These are phyloP conservation scores for Sycophila texana DNA, from an alignment of 2,888 invertebrate species.

Conservation along the genomic window DNA sequence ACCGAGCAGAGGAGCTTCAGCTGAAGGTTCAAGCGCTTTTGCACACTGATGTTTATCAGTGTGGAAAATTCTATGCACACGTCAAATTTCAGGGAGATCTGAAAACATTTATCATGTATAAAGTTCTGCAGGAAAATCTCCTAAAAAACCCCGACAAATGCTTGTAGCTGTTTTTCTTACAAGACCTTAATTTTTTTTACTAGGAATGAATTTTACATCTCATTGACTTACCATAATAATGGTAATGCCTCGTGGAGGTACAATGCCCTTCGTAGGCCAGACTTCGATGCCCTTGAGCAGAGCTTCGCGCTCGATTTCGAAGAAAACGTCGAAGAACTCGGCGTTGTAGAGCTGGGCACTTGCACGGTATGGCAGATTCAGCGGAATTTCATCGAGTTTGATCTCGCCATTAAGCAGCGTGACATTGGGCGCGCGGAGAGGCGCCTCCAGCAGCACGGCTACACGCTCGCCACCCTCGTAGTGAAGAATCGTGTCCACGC, in stretches of 20 bases:
- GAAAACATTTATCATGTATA: not conserved
- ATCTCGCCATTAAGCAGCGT: slow-evolving; percentile 61
- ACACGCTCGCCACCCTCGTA: slow-evolving; percentile 68
- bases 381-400: slow-evolving; percentile 69
- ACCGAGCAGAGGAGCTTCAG: slow-evolving; percentile 61
- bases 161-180: not conserved
- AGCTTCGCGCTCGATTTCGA: slow-evolving; percentile 59
- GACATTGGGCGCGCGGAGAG: slow-evolving; percentile 57
- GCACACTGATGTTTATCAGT: slow-evolving; percentile 57
- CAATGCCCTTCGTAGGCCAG: slow-evolving; percentile 57
- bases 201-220: not conserved
- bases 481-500: slow-evolving; percentile 67
- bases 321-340: slow-evolving; percentile 58
- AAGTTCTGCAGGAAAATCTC: not conserved
- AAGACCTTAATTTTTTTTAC: not conserved
- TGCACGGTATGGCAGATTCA: slow-evolving; percentile 67
- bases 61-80: slow-evolving; percentile 59
- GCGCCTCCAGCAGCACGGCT: slow-evolving; percentile 61
- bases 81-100: slow-evolving; percentile 61
- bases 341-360: slow-evolving; percentile 62
- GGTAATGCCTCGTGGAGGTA: slow-evolving; percentile 62
- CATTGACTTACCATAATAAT: slow-evolving; percentile 57
- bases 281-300: slow-evolving; percentile 59
- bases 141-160: not conserved
- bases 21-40: slow-evolving; percentile 56